Conservation (phyloP, 37 sponge, comb jelly and placozoan species). For the Hexactinellida sp. region DNA sequence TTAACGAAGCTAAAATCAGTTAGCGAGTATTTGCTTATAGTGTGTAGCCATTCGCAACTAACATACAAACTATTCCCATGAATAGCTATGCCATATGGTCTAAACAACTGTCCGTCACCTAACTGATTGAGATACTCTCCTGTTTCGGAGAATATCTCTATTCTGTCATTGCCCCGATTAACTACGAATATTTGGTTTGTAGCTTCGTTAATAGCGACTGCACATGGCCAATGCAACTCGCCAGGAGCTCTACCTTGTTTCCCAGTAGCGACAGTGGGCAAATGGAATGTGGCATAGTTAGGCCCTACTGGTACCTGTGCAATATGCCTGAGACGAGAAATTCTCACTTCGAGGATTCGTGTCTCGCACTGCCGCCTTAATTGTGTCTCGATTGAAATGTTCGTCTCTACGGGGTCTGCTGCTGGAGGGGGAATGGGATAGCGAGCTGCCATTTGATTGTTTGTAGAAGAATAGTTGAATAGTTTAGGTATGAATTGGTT, state of each 20-base stretch:
- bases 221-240: neutral
- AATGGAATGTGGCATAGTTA: neutral
- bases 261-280: neutral
- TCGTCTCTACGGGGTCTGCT: neutral
- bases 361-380: neutral
- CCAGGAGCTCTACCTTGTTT: neutral
- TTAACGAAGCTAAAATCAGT: neutral
- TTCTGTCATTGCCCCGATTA: neutral
- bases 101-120: neutral
- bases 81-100: neutral
- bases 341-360: neutral
- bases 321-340: neutral
- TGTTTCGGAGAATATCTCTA: neutral
- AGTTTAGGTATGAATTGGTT: neutral
- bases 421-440: neutral
- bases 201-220: neutral
- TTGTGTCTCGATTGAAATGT: neutral
- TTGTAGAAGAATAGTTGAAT: neutral
- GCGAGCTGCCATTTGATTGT: neutral
- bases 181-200: neutral
- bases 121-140: neutral
- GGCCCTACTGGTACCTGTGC: neutral
- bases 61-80: neutral
- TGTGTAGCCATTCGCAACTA: neutral
- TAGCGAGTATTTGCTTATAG: neutral